phyloP scores from a whole-genome alignment of 2,888 invertebrate species.

The Carpatolechia fugitivella region DNA sequence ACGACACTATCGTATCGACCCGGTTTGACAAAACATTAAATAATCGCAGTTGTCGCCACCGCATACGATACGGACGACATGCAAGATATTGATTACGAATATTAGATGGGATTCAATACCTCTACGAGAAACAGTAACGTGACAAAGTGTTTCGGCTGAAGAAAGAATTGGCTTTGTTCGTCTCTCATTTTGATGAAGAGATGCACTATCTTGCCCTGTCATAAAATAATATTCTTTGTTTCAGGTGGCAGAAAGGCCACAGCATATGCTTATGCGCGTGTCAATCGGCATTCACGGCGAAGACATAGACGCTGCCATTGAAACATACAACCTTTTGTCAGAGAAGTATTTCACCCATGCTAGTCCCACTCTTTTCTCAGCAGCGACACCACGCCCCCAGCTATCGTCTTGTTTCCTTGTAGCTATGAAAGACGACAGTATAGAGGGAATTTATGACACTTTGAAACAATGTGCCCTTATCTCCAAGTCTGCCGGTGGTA shows the following conservation, averaged over 20 bases:
- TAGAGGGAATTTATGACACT: constrained; percentile 96
- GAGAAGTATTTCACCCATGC: constrained; percentile 99
- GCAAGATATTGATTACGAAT: too few relatives aligned
- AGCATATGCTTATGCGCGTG: constrained; percentile 99
- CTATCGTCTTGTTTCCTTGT: constrained; percentile 97
- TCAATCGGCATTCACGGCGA: constrained; percentile 97
- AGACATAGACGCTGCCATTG: constrained; percentile 94
- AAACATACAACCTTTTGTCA: constrained; percentile 97
- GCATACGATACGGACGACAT: too few relatives aligned
- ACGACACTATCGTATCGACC: too few relatives aligned
- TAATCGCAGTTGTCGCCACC: too few relatives aligned
- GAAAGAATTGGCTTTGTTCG: too few relatives aligned
- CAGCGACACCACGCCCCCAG: constrained; percentile 94
- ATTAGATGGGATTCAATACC: too few relatives aligned
- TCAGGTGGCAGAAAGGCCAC: constrained; percentile 94
- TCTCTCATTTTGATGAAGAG: too few relatives aligned
- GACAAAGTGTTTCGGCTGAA: too few relatives aligned
- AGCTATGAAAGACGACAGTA: constrained; percentile 96
- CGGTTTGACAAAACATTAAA: too few relatives aligned
- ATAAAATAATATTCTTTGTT: constrained; percentile 18
- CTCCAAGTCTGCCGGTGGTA: constrained; percentile 98
- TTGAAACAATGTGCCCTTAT: constrained; percentile 95
- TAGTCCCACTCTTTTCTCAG: constrained; percentile 97
- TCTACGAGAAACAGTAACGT: too few relatives aligned
- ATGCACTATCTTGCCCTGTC: too few relatives aligned